These are phyloP conservation scores for Conops quadrifasciatus DNA, from an alignment of 2,888 invertebrate species.

Conservation along the genomic window DNA sequence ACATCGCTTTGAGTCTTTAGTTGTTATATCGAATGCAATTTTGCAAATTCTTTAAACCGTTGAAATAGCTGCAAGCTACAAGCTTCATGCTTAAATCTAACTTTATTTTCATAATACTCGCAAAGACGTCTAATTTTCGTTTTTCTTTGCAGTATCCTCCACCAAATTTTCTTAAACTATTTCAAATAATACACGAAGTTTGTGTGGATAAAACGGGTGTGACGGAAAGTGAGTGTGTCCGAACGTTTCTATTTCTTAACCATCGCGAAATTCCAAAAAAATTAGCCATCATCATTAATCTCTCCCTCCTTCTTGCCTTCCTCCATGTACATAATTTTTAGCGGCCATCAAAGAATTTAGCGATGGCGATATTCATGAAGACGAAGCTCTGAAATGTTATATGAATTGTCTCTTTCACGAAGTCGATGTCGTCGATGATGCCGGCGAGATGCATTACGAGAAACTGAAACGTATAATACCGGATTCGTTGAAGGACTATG, in stretches of 20 bases:
- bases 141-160: slow-evolving; percentile 50
- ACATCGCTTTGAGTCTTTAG: too few species aligned
- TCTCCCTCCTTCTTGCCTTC: slow-evolving; percentile 5
- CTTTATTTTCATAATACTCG: slow-evolving; percentile 25
- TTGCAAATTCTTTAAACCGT: too few species aligned
- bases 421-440: slow-evolving; percentile 60
- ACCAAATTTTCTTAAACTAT: slow-evolving; percentile 45
- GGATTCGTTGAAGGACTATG: slow-evolving; percentile 53
- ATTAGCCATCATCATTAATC: too few species aligned
- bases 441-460: slow-evolving; percentile 63
- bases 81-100: neutral
- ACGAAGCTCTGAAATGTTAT: slow-evolving; percentile 63
- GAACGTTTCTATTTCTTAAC: neutral
- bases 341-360: slow-evolving; percentile 64
- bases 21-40: too few species aligned
- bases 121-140: slow-evolving; percentile 5
- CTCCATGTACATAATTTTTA: slow-evolving; percentile 34
- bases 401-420: slow-evolving; percentile 65
- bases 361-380: slow-evolving; percentile 64
- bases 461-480: slow-evolving; percentile 56
- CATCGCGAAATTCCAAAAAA: too few species aligned
- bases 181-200: slow-evolving; percentile 49
- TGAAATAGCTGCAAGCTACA: neutral
- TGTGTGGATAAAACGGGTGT: slow-evolving; percentile 51
- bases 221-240: slow-evolving; percentile 37